Conservation (phyloP, 2,888 invertebrate species). For the Pristionchus mayeri region DNA sequence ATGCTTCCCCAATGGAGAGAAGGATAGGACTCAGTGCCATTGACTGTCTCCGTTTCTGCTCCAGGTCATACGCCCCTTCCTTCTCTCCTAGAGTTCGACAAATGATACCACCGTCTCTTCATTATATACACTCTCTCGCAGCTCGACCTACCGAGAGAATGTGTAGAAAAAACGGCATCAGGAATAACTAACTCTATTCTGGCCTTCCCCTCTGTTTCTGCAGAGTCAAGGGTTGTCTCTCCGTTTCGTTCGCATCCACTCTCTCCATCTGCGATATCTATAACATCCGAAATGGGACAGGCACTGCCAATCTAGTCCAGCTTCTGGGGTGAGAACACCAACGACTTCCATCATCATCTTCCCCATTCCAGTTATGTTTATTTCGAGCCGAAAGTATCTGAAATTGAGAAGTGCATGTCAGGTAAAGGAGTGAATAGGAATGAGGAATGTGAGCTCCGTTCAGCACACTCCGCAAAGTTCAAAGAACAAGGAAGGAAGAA, state of each 20-base stretch:
- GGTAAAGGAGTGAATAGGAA: not conserved
- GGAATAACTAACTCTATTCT: not conserved
- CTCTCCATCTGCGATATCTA: constrained; percentile 46
- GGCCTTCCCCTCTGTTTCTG: not conserved
- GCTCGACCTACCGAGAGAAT: too few relatives aligned
- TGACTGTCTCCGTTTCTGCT: constrained; percentile 46
- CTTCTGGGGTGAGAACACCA: constrained; percentile 16
- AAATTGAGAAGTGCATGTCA: not conserved
- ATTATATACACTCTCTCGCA: too few relatives aligned
- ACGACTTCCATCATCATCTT: not conserved
- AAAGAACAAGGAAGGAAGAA: not conserved
- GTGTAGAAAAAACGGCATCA: too few relatives aligned
- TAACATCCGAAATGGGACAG: constrained; percentile 42
- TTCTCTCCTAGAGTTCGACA: not conserved
- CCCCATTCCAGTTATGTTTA: constrained; percentile 26
- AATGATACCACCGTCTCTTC: too few relatives aligned
- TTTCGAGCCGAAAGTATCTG: constrained; percentile 38
- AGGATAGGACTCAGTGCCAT: constrained; percentile 34
- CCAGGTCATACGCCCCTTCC: constrained; percentile 28
- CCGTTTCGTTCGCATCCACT: constrained; percentile 20
- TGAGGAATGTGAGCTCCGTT: not conserved
- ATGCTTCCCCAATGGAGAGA: constrained; percentile 48
- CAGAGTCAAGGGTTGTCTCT: constrained; percentile 36
- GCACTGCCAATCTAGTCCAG: constrained; percentile 30
- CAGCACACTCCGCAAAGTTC: not conserved